Evolutionary conservation across 2,113 vertebrate genomes (phyloP).

Genomic region (Pelusios castaneus): DNA sequence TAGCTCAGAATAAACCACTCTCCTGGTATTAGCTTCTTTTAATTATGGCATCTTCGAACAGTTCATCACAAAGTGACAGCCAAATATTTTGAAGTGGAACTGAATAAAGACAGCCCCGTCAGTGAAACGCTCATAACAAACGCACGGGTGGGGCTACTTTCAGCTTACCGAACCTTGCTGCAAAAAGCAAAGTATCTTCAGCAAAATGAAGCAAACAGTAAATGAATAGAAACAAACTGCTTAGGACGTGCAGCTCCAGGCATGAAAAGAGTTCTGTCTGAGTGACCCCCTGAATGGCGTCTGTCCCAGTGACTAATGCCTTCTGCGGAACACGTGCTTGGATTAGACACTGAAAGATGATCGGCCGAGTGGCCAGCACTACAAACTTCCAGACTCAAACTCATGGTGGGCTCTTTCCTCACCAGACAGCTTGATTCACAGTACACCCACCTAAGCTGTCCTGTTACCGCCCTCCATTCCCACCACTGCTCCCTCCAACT

Average conservation of each 20-base stretch:
- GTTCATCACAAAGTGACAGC: constrained; percentile 29
- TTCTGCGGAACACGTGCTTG: not conserved
- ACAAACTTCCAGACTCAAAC: not conserved
- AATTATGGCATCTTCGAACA: constrained; percentile 34
- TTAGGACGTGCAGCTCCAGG: not conserved
- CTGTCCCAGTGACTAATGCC: constrained; percentile 48
- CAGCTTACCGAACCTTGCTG: constrained; percentile 53
- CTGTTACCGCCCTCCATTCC: not conserved
- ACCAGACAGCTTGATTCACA: not conserved
- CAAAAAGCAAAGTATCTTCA: constrained; percentile 17
- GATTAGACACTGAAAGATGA: not conserved
- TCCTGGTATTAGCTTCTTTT: constrained; percentile 21
- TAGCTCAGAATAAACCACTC: constrained; percentile 42
- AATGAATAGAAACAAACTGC: constrained; percentile 53
- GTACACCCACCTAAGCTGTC: not conserved
- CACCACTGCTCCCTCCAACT: not conserved
- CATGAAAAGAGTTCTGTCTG: not conserved
- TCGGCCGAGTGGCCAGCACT: not conserved
- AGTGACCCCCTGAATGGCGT: constrained; percentile 17
- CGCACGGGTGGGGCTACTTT: constrained; percentile 50
- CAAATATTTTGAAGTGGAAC: constrained; percentile 59
- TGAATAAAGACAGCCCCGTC: constrained; percentile 53
- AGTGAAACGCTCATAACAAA: constrained; percentile 65
- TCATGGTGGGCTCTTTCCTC: not conserved
- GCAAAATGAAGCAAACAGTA: constrained; percentile 48